Conservation (phyloP, 1,140 invertebrate genomes). For the Littorina saxatilis region DNA sequence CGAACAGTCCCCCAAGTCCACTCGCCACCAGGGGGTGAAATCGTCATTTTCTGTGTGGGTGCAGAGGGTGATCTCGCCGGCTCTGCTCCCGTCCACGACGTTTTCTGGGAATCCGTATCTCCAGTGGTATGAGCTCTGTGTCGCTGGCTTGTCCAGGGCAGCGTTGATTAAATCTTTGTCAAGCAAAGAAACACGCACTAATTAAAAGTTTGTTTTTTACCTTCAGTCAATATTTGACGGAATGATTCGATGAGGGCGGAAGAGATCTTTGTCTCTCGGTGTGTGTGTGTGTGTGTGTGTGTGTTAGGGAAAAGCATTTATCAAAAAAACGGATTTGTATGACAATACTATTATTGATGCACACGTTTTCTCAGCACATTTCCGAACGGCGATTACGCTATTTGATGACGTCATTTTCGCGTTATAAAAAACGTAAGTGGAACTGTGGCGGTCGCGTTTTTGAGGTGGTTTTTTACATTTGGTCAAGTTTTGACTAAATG, state of each 20-base stretch:
- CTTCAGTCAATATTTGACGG: background rate
- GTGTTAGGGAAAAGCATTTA: too few species aligned
- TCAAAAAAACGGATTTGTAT: background rate
- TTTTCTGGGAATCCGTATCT: background rate
- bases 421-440: too few species aligned
- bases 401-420: too few species aligned
- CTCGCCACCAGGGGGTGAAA: constrained; percentile 11
- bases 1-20: constrained; percentile 7
- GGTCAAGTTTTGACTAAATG: too few species aligned
- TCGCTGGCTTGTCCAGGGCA: constrained; percentile 9
- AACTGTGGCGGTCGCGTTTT: too few species aligned
- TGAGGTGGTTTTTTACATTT: too few species aligned
- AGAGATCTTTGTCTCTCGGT: background rate
- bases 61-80: background rate
- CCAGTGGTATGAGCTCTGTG: constrained; percentile 18
- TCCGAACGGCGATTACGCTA: too few species aligned
- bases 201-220: background rate
- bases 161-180: background rate
- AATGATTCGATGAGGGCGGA: background rate
- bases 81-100: constrained; percentile 1
- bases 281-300: too few species aligned
- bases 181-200: too few species aligned
- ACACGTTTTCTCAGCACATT: too few species aligned
- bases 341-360: background rate
- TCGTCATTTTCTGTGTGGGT: constrained; percentile 11